Conservation (phyloP, 2,888 invertebrate genomes). For the Micoletzkya japonica region DNA sequence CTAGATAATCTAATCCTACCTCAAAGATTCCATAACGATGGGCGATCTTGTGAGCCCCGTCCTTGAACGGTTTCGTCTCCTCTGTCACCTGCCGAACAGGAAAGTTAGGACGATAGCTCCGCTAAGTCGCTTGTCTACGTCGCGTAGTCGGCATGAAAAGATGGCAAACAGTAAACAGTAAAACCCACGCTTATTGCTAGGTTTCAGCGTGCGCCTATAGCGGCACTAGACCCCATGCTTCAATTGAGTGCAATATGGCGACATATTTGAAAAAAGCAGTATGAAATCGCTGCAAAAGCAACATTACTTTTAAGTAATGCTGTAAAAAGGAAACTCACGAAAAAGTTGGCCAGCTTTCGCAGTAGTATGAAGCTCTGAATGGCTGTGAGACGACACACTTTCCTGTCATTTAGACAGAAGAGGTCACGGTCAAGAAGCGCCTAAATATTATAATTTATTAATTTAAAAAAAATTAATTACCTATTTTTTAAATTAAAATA, state of each 20-base stretch:
- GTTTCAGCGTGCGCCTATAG: not conserved
- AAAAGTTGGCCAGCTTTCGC: conserved; percentile 4
- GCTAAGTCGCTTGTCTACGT: too few species aligned
- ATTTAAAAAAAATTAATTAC: not conserved
- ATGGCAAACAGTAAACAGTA: not conserved
- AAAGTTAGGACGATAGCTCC: too few species aligned
- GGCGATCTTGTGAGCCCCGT: not conserved
- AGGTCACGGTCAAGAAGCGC: conserved; percentile 40
- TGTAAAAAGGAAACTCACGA: conserved; percentile 2
- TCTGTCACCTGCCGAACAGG: conserved; percentile 15
- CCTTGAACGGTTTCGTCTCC: not conserved
- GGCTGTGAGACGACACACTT: conserved; percentile 12
- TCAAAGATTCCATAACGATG: conserved; percentile 19
- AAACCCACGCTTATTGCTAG: too few species aligned
- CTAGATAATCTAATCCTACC: not conserved
- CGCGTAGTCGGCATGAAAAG: too few species aligned
- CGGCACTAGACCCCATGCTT: too few species aligned
- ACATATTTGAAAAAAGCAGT: too few species aligned
- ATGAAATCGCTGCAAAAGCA: too few species aligned
- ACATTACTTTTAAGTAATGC: not conserved
- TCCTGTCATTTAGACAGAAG: conserved; percentile 39
- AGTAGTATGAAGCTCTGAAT: conserved; percentile 14
- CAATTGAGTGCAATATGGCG: too few species aligned
- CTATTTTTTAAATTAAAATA: not conserved
- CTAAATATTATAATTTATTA: conserved; percentile 14